phyloP scores from a whole-genome alignment of 2,888 invertebrate genomes.

The Cheilosia scutellata region DNA sequence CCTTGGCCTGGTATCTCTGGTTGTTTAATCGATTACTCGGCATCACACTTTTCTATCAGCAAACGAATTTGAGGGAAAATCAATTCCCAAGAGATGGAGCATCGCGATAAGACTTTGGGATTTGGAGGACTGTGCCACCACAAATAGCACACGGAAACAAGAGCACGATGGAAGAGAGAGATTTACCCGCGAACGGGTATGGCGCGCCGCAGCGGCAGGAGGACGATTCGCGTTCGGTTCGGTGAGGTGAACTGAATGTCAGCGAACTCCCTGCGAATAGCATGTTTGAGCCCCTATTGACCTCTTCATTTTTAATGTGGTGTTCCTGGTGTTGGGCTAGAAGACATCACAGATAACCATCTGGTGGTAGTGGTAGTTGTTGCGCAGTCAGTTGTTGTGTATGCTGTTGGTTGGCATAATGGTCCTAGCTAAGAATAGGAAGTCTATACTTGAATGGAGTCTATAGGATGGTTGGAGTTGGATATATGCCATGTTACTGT shows the following conservation, averaged over 20 bases:
- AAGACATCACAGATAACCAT: conserved; percentile 55
- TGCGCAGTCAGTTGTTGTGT: conserved; percentile 9
- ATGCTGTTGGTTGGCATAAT: background rate
- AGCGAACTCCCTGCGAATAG: conserved; percentile 56
- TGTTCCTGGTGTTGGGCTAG: conserved; percentile 66
- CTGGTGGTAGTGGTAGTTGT: conserved; percentile 22
- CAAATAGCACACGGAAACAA: conserved; percentile 62
- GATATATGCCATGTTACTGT: conserved; percentile 26
- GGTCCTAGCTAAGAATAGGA: conserved; percentile 49
- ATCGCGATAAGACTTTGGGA: conserved; percentile 42
- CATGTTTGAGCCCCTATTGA: conserved; percentile 64
- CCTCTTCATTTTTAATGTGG: conserved; percentile 71
- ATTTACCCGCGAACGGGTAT: background rate
- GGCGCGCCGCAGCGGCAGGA: background rate
- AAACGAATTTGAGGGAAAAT: conserved; percentile 70
- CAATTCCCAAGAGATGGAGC: conserved; percentile 72
- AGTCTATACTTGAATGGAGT: conserved; percentile 21
- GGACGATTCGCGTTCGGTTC: background rate
- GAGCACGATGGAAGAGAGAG: conserved; percentile 46
- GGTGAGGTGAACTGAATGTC: conserved; percentile 66
- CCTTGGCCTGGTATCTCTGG: conserved; percentile 36
- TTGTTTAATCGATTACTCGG: conserved; percentile 61
- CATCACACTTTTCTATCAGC: conserved; percentile 72
- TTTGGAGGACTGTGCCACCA: conserved; percentile 26
- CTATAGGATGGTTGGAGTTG: conserved; percentile 19